Evolutionary conservation across 2,888 invertebrate genomes (phyloP).

Genomic region (Mycalesis mineus): DNA sequence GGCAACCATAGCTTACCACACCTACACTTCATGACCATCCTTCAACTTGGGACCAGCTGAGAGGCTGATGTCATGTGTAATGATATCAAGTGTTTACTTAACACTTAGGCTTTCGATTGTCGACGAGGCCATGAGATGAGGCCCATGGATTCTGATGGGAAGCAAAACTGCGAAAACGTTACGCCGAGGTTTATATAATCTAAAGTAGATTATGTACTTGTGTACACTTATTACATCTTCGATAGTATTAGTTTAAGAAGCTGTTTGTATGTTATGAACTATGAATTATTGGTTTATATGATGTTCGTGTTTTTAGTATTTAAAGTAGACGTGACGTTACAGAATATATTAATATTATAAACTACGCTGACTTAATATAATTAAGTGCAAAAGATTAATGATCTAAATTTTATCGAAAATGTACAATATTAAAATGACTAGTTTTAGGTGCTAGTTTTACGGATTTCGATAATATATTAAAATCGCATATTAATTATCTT

Average conservation of each 20-base stretch:
- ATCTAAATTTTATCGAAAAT: neutral
- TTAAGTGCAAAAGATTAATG: slow-evolving; percentile 11
- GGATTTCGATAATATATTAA: neutral
- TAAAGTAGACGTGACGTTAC: slow-evolving; percentile 6
- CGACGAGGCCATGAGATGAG: slow-evolving; percentile 25
- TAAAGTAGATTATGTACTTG: neutral
- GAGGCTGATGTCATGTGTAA: slow-evolving; percentile 59
- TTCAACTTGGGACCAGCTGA: slow-evolving; percentile 70
- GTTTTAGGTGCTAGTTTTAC: neutral
- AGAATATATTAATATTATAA: slow-evolving; percentile 13
- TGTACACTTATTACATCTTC: neutral
- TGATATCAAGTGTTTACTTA: slow-evolving; percentile 54
- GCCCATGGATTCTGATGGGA: slow-evolving; percentile 21
- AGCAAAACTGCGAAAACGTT: slow-evolving; percentile 21
- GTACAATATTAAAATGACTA: neutral
- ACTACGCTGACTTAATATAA: neutral
- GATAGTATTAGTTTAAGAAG: neutral
- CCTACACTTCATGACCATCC: slow-evolving; percentile 62
- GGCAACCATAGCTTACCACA: slow-evolving; percentile 36
- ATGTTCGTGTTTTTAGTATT: neutral
- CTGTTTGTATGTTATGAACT: neutral
- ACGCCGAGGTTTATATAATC: neutral
- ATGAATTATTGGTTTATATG: neutral
- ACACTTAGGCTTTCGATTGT: slow-evolving; percentile 30
- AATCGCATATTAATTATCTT: too few species aligned